Evolutionary conservation across 2,888 invertebrate species (phyloP), one percentile per base, ranked within the genome.

Genomic region (Rhyacophila evoluta): DNA sequence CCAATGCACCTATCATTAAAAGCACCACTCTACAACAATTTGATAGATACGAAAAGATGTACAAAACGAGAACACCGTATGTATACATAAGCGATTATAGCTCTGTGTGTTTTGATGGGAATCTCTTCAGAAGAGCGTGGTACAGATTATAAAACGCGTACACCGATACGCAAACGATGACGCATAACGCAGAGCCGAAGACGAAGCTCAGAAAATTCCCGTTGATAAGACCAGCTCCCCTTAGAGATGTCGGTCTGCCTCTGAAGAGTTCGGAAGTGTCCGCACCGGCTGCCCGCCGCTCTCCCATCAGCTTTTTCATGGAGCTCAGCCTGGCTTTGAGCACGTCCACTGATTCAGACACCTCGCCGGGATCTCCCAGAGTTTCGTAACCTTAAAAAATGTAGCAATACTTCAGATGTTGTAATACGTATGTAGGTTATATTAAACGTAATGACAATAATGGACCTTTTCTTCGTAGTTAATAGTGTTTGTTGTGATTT

Each of bases 71-170:
- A 39, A 39, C 15, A 39, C 39, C 39, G 39, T 12, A 39, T 12
- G 15, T 39, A 4, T 39, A 39, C n/a, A 33, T 33, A 33, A 33
- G 3, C 8, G 55, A 37, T 80, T 93, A 96, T 85, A 96, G 87
- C 87, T 96, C 96, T 36, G 94, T 95, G 84, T 96, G 95, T 71
- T 90, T 91, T 0, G 95, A 93, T 0, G 95, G 94, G 84, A 96
- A 96, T 86, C 95, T 95, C 87, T 95, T 96, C 36, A 95, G 86
- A 73, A 96, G 94, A 12, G 95, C 95, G 84, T 92, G 90, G 85
- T 94, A 95, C 0, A 96, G 89, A 86, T 95, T 95, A 84, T 95
- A 95, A 85, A 97, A 97, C 0, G 96, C 96, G 84, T 96, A 96
- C 0, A 94, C 90, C 74, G 95, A 95, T 41, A 96, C 96, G 83